phyloP scores from a whole-genome alignment of 2,888 invertebrate genomes.

The Steinernema carpocapsae region DNA sequence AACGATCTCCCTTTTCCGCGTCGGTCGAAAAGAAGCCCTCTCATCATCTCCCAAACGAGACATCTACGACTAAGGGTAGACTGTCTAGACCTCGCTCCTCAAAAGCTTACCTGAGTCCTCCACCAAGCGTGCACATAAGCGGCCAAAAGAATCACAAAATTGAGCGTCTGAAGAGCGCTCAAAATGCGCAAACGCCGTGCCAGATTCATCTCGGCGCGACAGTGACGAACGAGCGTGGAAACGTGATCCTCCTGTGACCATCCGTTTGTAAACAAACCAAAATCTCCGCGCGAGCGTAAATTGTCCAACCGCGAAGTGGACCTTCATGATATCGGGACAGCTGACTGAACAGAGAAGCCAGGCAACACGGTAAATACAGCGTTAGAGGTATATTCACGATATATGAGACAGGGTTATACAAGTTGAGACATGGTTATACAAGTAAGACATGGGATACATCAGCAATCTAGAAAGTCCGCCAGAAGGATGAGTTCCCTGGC shows the following conservation, averaged over 20 bases:
- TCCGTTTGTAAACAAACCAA: conserved; percentile 23
- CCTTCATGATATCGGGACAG: too few species aligned
- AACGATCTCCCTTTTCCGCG: too few species aligned
- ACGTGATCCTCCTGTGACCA: conserved; percentile 20
- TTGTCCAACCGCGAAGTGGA: too few species aligned
- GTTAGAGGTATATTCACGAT: too few species aligned
- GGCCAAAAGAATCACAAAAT: not conserved
- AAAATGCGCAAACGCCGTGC: conserved; percentile 29
- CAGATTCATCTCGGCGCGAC: conserved; percentile 19
- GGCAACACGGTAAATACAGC: too few species aligned
- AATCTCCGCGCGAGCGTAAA: too few species aligned
- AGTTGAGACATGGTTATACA: too few species aligned
- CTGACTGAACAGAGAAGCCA: too few species aligned
- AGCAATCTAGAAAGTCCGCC: not conserved
- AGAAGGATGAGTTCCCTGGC: not conserved
- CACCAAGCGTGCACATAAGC: conserved; percentile 10
- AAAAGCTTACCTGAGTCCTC: conserved; percentile 21
- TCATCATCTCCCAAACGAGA: not conserved
- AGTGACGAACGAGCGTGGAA: too few species aligned
- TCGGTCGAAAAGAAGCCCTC: too few species aligned
- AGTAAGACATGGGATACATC: too few species aligned
- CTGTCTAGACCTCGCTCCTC: not conserved
- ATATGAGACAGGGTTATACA: too few species aligned
- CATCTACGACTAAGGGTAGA: not conserved
- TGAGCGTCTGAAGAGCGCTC: conserved; percentile 12